Evolutionary conservation across 2,797 vertebrate species (phyloP).

Genomic region (Phoebastria nigripes): DNA sequence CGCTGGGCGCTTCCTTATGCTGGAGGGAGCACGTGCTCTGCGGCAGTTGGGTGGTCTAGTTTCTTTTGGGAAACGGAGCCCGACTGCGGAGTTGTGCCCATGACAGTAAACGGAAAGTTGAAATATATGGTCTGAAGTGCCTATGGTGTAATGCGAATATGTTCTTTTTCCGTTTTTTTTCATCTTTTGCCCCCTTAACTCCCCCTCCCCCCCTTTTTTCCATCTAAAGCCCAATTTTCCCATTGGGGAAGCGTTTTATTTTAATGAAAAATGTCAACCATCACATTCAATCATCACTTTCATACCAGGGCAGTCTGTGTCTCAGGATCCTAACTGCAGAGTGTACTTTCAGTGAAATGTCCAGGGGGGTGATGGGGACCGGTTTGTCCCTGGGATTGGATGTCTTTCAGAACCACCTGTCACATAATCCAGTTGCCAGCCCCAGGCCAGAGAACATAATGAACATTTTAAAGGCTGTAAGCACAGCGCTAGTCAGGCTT

Average conservation of each 20-base stretch:
- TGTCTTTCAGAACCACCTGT: neutral
- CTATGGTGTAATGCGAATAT: neutral
- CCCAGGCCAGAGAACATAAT: neutral
- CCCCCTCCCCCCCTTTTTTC: neutral
- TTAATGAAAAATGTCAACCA: neutral
- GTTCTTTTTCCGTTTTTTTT: neutral
- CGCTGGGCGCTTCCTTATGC: accelerated
- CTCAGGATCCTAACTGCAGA: neutral
- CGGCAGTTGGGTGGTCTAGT: neutral
- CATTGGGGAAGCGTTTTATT: neutral
- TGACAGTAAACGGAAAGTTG: neutral
- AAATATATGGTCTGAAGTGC: neutral
- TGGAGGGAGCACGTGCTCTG: neutral
- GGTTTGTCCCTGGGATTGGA: neutral
- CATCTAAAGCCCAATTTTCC: neutral
- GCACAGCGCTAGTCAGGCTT: neutral
- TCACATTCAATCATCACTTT: neutral
- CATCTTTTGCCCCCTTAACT: neutral
- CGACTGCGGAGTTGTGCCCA: neutral
- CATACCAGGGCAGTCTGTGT: neutral
- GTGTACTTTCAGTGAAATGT: neutral
- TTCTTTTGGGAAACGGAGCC: neutral
- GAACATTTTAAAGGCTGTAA: neutral
- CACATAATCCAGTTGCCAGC: neutral
- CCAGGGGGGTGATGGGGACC: accelerated